Conservation (phyloP, 2,797 vertebrate genomes). For the Thaleichthys pacificus region DNA sequence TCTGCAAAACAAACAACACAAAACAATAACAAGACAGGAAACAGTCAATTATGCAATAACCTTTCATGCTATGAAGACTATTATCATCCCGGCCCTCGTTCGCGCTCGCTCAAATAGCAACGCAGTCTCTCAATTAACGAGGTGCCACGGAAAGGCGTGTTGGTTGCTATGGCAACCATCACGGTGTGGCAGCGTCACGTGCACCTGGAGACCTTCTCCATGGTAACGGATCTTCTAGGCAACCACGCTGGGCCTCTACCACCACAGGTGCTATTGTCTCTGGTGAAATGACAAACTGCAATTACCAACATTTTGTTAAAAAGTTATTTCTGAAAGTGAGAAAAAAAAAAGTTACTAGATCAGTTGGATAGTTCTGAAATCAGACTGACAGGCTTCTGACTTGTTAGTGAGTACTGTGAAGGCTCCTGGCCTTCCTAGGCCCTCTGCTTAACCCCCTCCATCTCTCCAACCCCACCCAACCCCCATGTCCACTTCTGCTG, state of each 20-base stretch:
- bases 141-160: background rate
- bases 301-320: background rate
- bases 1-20: slow-evolving; percentile 66
- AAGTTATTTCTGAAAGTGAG: background rate
- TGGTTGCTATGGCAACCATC: slow-evolving; percentile 17
- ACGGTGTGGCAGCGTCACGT: background rate
- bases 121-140: background rate
- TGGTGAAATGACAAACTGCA: background rate
- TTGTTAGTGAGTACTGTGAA: slow-evolving; percentile 9
- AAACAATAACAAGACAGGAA: background rate
- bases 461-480: slow-evolving; percentile 13
- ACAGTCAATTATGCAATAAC: too few relatives aligned
- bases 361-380: background rate
- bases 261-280: background rate
- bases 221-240: background rate
- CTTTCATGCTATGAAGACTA: background rate
- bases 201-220: background rate
- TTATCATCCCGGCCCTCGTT: background rate
- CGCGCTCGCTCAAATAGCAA: background rate
- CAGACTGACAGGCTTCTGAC: background rate
- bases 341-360: background rate
- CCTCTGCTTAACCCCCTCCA: background rate
- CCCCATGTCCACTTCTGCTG: slow-evolving; percentile 37
- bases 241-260: background rate
- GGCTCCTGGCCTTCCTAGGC: too few relatives aligned